These are phyloP conservation scores for Agrochola lychnidis DNA, from an alignment of 2,888 invertebrate species.

Conservation along the genomic window DNA sequence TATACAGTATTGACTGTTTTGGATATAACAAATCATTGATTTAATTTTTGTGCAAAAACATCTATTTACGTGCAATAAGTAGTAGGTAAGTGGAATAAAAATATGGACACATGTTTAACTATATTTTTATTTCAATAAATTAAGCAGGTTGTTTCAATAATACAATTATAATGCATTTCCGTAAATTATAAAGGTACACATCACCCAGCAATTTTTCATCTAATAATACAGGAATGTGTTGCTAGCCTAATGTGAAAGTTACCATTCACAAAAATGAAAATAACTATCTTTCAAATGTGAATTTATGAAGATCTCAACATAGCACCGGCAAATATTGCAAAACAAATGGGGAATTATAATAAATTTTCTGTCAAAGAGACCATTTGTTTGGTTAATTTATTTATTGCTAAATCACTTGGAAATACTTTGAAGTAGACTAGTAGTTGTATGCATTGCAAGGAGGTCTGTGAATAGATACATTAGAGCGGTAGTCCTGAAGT, in stretches of 20 bases:
- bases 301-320: constrained; percentile 43
- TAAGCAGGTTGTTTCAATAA: constrained; percentile 83
- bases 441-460: constrained; percentile 35
- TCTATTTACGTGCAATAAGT: constrained; percentile 7
- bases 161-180: constrained; percentile 75
- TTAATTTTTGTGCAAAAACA: background rate
- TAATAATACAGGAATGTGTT: constrained; percentile 77
- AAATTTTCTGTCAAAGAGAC: constrained; percentile 5
- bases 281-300: constrained; percentile 43
- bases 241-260: constrained; percentile 68
- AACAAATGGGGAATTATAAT: constrained; percentile 30
- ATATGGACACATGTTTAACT: constrained; percentile 72
- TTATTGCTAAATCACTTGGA: constrained; percentile 31
- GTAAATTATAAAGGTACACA: constrained; percentile 67
- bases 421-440: constrained; percentile 50
- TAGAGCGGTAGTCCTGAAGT: background rate
- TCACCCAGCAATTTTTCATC: constrained; percentile 70
- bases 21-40: background rate
- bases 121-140: constrained; percentile 87
- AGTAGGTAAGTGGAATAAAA: constrained; percentile 45
- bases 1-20: constrained; percentile 12
- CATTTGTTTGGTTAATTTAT: constrained; percentile 26
- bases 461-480: constrained; percentile 12
- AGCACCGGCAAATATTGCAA: constrained; percentile 58
- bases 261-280: constrained; percentile 51